Conservation (phyloP, 2,113 vertebrate species). For the Ceyx melanurus region DNA sequence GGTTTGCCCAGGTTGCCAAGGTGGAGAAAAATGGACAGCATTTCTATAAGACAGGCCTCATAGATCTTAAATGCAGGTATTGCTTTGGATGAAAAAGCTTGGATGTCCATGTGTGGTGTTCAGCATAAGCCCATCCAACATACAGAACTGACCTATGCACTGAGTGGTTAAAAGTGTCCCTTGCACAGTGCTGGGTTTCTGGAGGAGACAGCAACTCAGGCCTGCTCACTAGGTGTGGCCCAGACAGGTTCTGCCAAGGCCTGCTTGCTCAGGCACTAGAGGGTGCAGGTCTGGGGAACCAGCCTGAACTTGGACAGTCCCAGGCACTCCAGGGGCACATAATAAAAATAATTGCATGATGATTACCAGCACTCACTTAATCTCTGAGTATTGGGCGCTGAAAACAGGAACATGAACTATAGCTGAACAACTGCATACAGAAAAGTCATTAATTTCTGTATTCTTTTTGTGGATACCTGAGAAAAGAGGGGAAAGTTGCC, state of each 20-base stretch:
- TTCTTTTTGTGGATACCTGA: not conserved
- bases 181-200: not conserved
- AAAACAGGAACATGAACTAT: not conserved
- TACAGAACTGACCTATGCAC: not conserved
- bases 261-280: not conserved
- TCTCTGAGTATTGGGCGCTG: not conserved
- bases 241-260: not conserved
- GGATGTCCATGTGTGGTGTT: not conserved
- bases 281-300: not conserved
- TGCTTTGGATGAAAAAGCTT: not conserved
- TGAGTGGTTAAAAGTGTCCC: rapidly evolving
- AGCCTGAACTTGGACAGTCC: not conserved
- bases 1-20: not conserved
- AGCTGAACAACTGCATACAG: not conserved
- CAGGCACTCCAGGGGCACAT: not conserved
- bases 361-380: not conserved
- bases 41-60: not conserved
- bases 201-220: not conserved
- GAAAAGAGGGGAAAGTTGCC: not conserved
- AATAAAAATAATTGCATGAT: not conserved
- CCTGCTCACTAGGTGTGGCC: not conserved
- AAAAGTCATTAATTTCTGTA: not conserved
- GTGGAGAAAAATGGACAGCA: rapidly evolving
- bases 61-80: not conserved
- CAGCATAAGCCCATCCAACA: not conserved